A percentile compares a stretch with the other conserved stretches of the same genome.
Evolutionary conservation across 2,888 invertebrate species (phyloP).

Genomic region (Pristionchus entomophagus): DNA sequence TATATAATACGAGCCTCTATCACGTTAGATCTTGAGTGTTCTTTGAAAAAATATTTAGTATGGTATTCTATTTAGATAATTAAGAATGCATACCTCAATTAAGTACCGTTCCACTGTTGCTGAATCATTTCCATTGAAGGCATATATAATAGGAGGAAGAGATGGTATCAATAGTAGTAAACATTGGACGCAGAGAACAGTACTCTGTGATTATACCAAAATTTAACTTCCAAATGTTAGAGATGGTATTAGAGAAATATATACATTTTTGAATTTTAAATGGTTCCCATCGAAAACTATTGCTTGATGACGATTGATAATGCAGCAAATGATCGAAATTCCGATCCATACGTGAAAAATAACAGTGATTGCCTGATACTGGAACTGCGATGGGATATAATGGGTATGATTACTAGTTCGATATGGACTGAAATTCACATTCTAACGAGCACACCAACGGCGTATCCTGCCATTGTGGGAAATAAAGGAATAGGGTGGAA

Average conservation of each 20-base stretch:
- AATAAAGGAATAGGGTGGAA: not conserved
- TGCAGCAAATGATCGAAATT: not conserved
- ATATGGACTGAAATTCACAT: not conserved
- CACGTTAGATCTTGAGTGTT: too few species aligned
- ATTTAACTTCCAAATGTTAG: too few species aligned
- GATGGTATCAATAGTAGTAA: not conserved
- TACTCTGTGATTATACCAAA: not conserved
- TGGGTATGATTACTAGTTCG: not conserved
- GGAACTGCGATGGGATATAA: not conserved
- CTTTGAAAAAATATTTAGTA: too few species aligned
- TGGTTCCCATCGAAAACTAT: not conserved
- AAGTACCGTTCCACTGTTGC: not conserved
- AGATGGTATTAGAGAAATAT: not conserved
- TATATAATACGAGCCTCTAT: not conserved
- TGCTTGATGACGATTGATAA: not conserved
- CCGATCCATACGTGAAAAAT: not conserved
- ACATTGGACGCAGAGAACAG: not conserved
- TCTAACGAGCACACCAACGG: not conserved
- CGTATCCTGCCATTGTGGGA: not conserved
- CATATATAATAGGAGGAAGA: not conserved
- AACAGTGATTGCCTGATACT: not conserved
- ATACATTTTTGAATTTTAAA: not conserved
- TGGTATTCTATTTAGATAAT: too few species aligned
- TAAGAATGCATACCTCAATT: not conserved
- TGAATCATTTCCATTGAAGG: not conserved